Evolutionary conservation across 2,797 vertebrate genomes (phyloP).

Genomic region (Catamblyrhynchus diadema): DNA sequence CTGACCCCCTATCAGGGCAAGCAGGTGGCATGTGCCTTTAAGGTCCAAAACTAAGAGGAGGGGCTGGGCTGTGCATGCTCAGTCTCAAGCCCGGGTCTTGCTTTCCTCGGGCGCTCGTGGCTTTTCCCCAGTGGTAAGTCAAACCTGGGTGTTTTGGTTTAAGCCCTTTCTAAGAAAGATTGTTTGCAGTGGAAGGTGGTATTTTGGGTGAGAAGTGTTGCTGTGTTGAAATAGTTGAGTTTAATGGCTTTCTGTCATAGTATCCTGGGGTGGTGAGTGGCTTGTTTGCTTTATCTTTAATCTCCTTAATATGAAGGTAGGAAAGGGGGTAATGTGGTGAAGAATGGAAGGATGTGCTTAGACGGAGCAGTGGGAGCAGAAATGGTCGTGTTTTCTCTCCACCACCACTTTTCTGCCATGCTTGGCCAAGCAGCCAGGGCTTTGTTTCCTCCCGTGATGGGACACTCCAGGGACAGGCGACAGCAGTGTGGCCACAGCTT

Average conservation of each 20-base stretch:
- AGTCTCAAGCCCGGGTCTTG: not conserved
- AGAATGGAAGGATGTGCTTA: not conserved
- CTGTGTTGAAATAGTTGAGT: not conserved
- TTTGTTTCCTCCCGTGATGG: rapidly evolving
- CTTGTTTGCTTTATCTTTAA: not conserved
- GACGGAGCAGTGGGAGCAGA: not conserved
- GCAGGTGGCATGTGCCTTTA: not conserved
- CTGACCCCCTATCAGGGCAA: not conserved
- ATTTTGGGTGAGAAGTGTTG: not conserved
- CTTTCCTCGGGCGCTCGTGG: not conserved
- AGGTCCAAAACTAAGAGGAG: not conserved
- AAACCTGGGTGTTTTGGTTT: not conserved
- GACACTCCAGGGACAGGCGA: not conserved
- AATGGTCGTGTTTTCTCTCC: not conserved
- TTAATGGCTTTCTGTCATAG: not conserved
- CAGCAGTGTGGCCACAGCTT: not conserved
- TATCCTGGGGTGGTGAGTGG: not conserved
- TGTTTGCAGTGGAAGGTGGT: not conserved
- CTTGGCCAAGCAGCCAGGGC: not conserved
- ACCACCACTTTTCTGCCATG: not conserved
- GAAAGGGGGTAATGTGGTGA: not conserved
- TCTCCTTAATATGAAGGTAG: not conserved
- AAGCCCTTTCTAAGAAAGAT: not conserved
- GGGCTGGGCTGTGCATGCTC: not conserved
- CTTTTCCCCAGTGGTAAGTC: not conserved